phyloP scores from a whole-genome alignment of 2,113 vertebrate species.

The Oenanthe melanoleuca region DNA sequence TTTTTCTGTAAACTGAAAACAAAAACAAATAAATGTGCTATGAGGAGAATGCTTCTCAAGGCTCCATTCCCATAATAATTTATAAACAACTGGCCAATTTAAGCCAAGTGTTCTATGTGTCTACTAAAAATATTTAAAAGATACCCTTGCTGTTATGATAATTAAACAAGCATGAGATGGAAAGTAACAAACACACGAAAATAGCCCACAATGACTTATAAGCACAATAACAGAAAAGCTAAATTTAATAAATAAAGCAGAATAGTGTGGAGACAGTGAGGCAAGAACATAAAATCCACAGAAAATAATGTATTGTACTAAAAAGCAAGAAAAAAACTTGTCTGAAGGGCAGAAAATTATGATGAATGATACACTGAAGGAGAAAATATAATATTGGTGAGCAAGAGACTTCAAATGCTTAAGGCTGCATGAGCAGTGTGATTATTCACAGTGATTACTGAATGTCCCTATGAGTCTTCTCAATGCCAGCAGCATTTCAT shows the following conservation, averaged over 20 bases:
- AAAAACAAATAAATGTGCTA: background rate
- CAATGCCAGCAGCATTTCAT: background rate
- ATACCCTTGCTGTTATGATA: background rate
- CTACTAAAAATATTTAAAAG: constrained; percentile 35
- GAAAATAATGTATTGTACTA: background rate
- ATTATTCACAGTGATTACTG: background rate
- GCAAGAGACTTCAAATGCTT: background rate
- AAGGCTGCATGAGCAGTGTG: background rate
- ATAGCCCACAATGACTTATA: background rate
- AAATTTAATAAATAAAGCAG: background rate
- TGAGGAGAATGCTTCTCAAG: constrained; percentile 2
- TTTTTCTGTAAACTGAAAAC: background rate
- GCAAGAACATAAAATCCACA: background rate
- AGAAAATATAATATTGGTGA: constrained; percentile 4
- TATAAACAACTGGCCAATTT: constrained; percentile 15
- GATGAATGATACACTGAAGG: background rate
- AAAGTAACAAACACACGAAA: constrained; percentile 18
- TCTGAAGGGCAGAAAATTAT: background rate
- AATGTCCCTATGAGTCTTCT: background rate
- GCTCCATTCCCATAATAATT: background rate
- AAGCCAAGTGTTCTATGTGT: background rate
- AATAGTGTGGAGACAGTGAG: background rate
- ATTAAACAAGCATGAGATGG: background rate
- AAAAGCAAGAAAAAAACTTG: background rate
- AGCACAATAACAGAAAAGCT: background rate